Conservation (phyloP, 1,140 invertebrate genomes). For the Camponotus pennsylvanicus region DNA sequence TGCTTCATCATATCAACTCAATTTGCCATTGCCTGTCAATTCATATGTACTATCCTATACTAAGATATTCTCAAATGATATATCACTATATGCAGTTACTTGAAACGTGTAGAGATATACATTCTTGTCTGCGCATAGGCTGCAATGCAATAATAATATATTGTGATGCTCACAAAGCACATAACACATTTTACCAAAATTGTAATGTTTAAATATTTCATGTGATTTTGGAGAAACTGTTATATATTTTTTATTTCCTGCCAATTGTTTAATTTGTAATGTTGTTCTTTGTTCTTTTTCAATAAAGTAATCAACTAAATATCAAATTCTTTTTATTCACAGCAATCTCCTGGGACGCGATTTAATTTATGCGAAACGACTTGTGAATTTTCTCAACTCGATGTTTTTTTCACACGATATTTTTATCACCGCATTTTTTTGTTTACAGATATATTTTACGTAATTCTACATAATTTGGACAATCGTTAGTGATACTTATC, state of each 20-base stretch:
- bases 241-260: conserved; percentile 86
- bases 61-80: conserved; percentile 81
- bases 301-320: conserved; percentile 84
- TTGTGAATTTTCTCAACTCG: not conserved
- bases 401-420: conserved; percentile 1
- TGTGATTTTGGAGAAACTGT: conserved; percentile 86
- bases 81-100: conserved; percentile 79
- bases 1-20: conserved; percentile 67
- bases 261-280: conserved; percentile 86
- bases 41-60: conserved; percentile 77
- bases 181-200: conserved; percentile 85
- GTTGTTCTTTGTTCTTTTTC: conserved; percentile 86
- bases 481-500: conserved; percentile 6
- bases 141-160: conserved; percentile 86
- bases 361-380: not conserved
- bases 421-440: not conserved
- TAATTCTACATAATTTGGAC: conserved; percentile 17
- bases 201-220: conserved; percentile 84
- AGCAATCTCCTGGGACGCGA: not conserved
- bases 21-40: conserved; percentile 81
- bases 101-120: conserved; percentile 80
- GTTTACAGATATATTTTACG: not conserved
- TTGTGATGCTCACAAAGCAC: conserved; percentile 86
- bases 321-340: not conserved
- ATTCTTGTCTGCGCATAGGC: conserved; percentile 84